phyloP scores from a whole-genome alignment of 2,797 vertebrate species.

The Thalassophryne amazonica region DNA sequence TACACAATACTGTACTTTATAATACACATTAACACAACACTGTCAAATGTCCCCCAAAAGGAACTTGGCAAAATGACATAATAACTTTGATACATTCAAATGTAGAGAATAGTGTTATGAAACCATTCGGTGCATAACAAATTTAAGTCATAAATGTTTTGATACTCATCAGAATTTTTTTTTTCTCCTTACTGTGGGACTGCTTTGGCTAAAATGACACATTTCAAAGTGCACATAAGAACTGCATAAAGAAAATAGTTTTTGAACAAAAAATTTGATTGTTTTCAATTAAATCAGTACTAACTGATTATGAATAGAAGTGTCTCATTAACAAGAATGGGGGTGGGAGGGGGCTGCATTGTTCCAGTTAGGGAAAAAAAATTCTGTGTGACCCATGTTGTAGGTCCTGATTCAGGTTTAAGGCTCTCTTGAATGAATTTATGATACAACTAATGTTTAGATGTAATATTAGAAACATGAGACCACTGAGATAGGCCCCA shows the following conservation, averaged over 20 bases:
- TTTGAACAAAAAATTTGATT: too few species aligned
- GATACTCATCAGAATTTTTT: too few species aligned
- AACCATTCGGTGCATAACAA: too few species aligned
- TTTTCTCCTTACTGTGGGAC: not conserved
- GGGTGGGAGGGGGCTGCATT: too few species aligned
- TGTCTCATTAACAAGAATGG: not conserved
- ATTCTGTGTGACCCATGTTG: too few species aligned
- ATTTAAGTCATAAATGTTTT: too few species aligned
- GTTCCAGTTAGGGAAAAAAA: too few species aligned
- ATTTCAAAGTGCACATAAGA: constrained; percentile 55
- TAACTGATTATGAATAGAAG: not conserved
- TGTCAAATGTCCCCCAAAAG: constrained; percentile 7
- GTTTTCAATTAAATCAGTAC: not conserved
- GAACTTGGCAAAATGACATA: constrained; percentile 35
- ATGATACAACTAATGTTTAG: too few species aligned
- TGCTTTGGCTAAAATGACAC: constrained; percentile 29
- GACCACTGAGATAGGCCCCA: too few species aligned
- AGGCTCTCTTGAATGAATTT: too few species aligned
- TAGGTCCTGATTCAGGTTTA: constrained; percentile 36
- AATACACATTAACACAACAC: constrained; percentile 69
- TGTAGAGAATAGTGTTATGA: constrained; percentile 29
- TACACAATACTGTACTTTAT: constrained; percentile 64
- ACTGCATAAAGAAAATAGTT: constrained; percentile 22
- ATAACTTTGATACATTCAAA: constrained; percentile 62
- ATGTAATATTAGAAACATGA: too few species aligned